Evolutionary conservation across 2,797 vertebrate genomes (phyloP), one percentile per base, ranked within the genome.

Genomic region (Siniperca obscura): DNA sequence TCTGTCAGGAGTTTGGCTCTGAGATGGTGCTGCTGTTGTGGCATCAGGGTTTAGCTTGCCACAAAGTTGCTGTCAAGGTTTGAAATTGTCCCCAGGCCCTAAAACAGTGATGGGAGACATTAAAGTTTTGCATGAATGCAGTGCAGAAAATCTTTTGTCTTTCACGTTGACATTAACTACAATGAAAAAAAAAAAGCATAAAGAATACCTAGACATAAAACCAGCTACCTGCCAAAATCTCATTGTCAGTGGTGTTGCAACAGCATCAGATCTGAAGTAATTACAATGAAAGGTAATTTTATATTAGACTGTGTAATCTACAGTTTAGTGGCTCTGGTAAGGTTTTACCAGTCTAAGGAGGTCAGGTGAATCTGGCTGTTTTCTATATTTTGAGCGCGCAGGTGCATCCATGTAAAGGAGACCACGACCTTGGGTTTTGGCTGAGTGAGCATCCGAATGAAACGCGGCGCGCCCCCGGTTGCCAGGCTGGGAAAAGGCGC

Each of bases 401-500:
- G 74, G 79, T 80, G 70, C 83, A 95, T 94, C 95, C 95, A 95
- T 94, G 95, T 87, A 83, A 90, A 93, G 90, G 93, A 94, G 77
- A 92, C 78, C 66, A 72, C 95, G 97, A 97, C 97, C 97, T 97
- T 97, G 96, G 91, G 90, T 87, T 91, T 86, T 87, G 86, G 87
- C n/a, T 86, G 95, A 91, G 89, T 78, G 82, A 87, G 79, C 85
- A 76, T 87, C 73, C 80, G 80, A 86, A 70, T 70, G 85, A 78
- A 53, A 36, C 67, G 81, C 69, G 56, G 78, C 90, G 88, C 91
- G 84, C 88, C 72, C 83, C 86, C 82, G 81, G 53, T 86, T 74
- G 82, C 76, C 86, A 30, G 89, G 71, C 87, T 64, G 85, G 74
- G 82, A 87, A 88, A 89, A 89, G 85, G 86, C 91, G 89, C 94